phyloP scores from a whole-genome alignment of 2,797 vertebrate species.

The Gouania willdenowi region DNA sequence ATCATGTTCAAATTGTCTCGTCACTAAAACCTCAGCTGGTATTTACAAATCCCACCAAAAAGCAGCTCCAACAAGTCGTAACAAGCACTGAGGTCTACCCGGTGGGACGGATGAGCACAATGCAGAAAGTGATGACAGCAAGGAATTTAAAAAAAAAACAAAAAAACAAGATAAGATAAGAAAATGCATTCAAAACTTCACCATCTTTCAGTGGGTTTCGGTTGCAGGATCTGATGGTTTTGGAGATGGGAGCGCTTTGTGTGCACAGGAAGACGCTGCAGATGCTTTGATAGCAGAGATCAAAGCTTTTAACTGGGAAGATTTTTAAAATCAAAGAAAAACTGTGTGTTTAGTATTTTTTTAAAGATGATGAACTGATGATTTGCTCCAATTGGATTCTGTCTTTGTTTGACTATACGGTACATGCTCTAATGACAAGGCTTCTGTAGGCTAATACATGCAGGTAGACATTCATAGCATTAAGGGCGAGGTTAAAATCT shows the following conservation, averaged over 20 bases:
- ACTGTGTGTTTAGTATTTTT: conserved; percentile 2
- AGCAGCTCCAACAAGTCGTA: conserved; percentile 24
- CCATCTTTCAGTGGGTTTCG: background rate
- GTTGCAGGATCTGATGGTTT: conserved; percentile 8
- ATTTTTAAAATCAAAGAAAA: conserved; percentile 1
- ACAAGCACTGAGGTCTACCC: conserved; percentile 16
- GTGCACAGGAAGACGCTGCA: conserved; percentile 13
- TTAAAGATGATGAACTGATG: conserved; percentile 8
- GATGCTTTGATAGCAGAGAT: conserved; percentile 26
- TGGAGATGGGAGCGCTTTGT: conserved; percentile 20
- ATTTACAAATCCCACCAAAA: conserved; percentile 1
- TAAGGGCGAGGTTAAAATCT: conserved; percentile 38
- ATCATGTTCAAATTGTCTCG: too few species aligned
- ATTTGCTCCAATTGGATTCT: conserved; percentile 33
- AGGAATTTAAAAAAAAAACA: conserved; percentile 10
- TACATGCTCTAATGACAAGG: conserved; percentile 39
- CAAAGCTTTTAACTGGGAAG: conserved; percentile 13
- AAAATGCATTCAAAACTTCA: too few species aligned
- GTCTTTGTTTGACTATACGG: conserved; percentile 14
- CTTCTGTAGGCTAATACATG: conserved; percentile 56
- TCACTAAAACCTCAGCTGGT: too few species aligned
- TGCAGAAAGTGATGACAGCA: conserved; percentile 1
- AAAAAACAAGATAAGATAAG: conserved; percentile 2
- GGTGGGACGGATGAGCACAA: background rate
- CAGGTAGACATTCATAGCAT: conserved; percentile 33